phyloP scores from a whole-genome alignment of 2,113 vertebrate species.

The Girardinichthys multiradiatus region DNA sequence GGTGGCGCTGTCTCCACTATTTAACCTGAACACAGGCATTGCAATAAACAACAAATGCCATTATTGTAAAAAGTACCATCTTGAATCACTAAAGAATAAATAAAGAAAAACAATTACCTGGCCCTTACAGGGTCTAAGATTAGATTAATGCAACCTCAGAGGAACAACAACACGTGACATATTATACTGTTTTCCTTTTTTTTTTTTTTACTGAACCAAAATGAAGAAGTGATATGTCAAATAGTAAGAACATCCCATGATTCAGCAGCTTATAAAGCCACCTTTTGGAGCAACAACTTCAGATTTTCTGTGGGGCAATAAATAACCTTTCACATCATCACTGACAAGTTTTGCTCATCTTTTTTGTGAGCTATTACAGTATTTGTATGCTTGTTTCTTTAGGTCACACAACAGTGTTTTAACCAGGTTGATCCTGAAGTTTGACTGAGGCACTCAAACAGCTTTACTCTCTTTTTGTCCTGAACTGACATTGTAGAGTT shows the following conservation, averaged over 20 bases:
- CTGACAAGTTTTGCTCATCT: background rate
- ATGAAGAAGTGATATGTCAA: background rate
- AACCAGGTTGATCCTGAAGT: background rate
- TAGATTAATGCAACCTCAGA: background rate
- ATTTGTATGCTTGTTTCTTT: background rate
- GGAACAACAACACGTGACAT: background rate
- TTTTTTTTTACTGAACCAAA: background rate
- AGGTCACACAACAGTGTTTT: background rate
- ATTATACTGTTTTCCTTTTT: background rate
- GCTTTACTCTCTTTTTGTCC: too few relatives aligned
- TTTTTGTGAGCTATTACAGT: background rate
- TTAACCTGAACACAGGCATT: slow-evolving; percentile 79
- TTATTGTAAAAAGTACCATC: too few relatives aligned
- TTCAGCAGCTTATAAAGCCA: background rate
- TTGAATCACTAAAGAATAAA: too few relatives aligned
- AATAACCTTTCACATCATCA: background rate
- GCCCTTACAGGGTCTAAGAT: background rate
- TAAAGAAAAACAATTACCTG: background rate
- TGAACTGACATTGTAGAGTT: too few relatives aligned
- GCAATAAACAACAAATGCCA: background rate
- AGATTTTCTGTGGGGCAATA: background rate
- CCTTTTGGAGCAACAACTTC: background rate
- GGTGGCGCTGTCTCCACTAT: slow-evolving; percentile 81
- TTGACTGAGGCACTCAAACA: too few relatives aligned
- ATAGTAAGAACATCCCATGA: background rate